phyloP scores from a whole-genome alignment of 2,888 invertebrate species.

The Synergus umbraculus region DNA sequence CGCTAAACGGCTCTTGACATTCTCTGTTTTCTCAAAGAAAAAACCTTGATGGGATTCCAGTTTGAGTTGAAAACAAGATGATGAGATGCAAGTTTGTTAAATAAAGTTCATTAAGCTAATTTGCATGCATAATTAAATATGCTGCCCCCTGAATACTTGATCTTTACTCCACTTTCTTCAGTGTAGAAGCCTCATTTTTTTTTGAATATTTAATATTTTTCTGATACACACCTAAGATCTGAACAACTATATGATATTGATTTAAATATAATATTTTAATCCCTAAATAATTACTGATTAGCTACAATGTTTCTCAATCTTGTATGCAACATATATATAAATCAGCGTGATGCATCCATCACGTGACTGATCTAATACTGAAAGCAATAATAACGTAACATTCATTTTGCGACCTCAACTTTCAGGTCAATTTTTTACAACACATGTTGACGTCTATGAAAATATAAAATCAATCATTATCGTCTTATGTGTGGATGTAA shows the following conservation, averaged over 20 bases:
- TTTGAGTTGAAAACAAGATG: background rate
- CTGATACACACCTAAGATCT: background rate
- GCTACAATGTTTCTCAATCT: background rate
- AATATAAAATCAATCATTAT: background rate
- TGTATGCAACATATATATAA: background rate
- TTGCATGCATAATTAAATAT: slow-evolving; percentile 6
- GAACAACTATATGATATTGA: background rate
- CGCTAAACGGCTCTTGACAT: slow-evolving; percentile 14
- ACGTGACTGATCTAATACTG: slow-evolving; percentile 11
- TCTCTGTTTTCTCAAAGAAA: background rate
- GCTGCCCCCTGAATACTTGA: background rate
- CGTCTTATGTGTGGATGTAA: background rate
- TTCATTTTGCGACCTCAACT: slow-evolving; percentile 31
- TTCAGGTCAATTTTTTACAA: slow-evolving; percentile 41
- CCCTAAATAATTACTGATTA: background rate
- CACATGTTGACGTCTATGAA: background rate
- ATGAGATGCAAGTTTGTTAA: slow-evolving; percentile 19
- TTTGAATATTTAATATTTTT: background rate
- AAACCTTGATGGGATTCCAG: background rate
- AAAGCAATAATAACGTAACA: background rate
- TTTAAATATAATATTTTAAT: background rate
- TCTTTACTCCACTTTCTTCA: slow-evolving; percentile 25
- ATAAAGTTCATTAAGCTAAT: slow-evolving; percentile 1
- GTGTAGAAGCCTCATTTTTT: background rate
- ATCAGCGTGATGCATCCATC: background rate